These are phyloP conservation scores for Hipposideros larvatus DNA, from an alignment of 2,797 vertebrate species.

Conservation along the genomic window DNA sequence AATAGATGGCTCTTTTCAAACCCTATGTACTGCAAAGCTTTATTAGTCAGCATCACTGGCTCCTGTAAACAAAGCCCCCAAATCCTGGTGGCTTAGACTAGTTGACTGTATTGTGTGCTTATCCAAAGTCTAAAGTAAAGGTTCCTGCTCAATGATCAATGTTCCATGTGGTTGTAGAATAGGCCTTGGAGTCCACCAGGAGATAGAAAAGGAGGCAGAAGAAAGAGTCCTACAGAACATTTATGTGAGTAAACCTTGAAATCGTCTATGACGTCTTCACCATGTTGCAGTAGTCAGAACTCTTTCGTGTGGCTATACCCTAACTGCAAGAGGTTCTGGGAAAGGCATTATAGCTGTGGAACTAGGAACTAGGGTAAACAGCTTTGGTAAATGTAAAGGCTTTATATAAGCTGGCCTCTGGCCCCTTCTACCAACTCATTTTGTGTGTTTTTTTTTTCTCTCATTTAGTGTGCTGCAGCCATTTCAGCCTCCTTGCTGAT, in stretches of 20 bases:
- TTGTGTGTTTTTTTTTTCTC: neutral
- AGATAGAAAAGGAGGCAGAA: neutral
- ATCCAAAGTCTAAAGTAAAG: neutral
- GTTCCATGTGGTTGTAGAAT: neutral
- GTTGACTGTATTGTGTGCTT: neutral
- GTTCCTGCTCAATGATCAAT: neutral
- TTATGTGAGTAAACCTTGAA: neutral
- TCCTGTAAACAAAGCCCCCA: neutral
- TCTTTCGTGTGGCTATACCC: neutral
- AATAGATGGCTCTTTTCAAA: neutral
- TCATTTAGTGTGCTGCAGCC: neutral
- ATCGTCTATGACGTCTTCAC: neutral
- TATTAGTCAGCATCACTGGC: neutral
- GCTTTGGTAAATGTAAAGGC: neutral
- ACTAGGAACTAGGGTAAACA: neutral
- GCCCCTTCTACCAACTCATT: neutral
- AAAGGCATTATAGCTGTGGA: neutral
- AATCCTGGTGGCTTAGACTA: neutral
- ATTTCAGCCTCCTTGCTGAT: neutral
- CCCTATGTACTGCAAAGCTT: neutral
- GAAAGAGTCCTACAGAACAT: neutral
- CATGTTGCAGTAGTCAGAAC: neutral
- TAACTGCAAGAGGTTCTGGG: neutral
- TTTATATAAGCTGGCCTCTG: neutral
- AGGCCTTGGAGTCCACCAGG: neutral